These are phyloP conservation scores for Meloidogyne hapla DNA, from an alignment of 1,140 invertebrate genomes.

Conservation along the genomic window DNA sequence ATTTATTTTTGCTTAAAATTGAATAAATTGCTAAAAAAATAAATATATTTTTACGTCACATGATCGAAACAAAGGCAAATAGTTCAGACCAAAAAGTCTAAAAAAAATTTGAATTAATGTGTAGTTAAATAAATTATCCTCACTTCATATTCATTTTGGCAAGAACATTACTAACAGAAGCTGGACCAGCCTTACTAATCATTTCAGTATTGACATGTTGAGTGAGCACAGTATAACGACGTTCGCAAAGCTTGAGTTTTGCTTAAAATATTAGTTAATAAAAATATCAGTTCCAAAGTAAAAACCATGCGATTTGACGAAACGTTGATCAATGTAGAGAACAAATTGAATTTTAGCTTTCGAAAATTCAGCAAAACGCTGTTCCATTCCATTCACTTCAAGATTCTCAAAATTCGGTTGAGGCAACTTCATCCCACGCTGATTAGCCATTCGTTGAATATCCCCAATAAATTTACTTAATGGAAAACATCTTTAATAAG, in stretches of 20 bases:
- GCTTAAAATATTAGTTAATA: slow-evolving; percentile 6
- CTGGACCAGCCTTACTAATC: slow-evolving; percentile 25
- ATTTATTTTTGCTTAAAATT: slow-evolving; percentile 25
- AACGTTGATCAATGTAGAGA: slow-evolving; percentile 17
- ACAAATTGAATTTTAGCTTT: slow-evolving; percentile 23
- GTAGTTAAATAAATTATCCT: neutral
- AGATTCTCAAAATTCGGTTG: slow-evolving; percentile 25
- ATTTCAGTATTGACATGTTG: slow-evolving; percentile 35
- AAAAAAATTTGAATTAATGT: neutral
- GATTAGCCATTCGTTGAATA: slow-evolving; percentile 11
- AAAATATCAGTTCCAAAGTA: neutral
- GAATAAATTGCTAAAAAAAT: neutral
- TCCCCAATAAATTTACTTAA: slow-evolving; percentile 20
- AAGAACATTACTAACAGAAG: slow-evolving; percentile 32
- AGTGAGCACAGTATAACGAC: slow-evolving; percentile 22
- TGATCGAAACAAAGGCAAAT: slow-evolving; percentile 21
- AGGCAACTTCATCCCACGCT: slow-evolving; percentile 30
- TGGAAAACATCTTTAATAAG: neutral
- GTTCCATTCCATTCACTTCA: slow-evolving; percentile 20
- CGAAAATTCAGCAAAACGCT: slow-evolving; percentile 23
- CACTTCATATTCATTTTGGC: slow-evolving; percentile 41
- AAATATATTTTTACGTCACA: slow-evolving; percentile 24
- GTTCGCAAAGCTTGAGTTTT: slow-evolving; percentile 20
- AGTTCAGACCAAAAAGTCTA: slow-evolving; percentile 34
- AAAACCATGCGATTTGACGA: slow-evolving; percentile 16